Evolutionary conservation across 2,797 vertebrate species (phyloP).

Genomic region (Acestrorhynchus altus): DNA sequence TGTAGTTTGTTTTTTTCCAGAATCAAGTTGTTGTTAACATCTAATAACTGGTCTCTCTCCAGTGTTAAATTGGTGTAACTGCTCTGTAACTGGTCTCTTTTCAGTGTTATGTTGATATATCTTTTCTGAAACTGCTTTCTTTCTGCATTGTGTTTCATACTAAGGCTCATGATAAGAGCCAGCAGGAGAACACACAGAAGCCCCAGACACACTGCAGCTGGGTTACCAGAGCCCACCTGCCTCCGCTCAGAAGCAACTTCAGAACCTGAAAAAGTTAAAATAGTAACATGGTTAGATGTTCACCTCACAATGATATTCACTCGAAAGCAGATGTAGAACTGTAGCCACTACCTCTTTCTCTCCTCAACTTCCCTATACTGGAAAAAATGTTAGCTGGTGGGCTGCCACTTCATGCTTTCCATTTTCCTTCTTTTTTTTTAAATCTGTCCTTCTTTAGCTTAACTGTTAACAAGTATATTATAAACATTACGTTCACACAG

Average conservation of each 20-base stretch:
- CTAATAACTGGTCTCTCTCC: too few relatives aligned
- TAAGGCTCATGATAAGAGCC: constrained; percentile 4
- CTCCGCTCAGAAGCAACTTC: constrained; percentile 19
- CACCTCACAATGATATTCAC: too few relatives aligned
- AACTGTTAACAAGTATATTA: too few relatives aligned
- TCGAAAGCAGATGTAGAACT: too few relatives aligned
- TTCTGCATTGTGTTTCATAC: constrained; percentile 18
- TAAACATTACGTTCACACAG: too few relatives aligned
- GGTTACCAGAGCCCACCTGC: neutral
- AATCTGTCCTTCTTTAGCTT: too few relatives aligned
- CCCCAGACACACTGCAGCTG: constrained; percentile 37
- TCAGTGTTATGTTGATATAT: neutral
- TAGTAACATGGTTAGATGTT: neutral
- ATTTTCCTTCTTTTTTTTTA: too few relatives aligned
- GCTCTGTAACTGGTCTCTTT: neutral
- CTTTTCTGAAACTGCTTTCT: neutral
- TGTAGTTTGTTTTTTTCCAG: too few relatives aligned
- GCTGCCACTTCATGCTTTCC: too few relatives aligned
- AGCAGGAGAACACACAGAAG: constrained; percentile 47
- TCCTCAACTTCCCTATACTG: too few relatives aligned
- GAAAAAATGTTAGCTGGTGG: too few relatives aligned
- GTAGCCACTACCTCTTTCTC: constrained; percentile 29
- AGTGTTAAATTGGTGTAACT: neutral
- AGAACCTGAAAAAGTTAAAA: constrained; percentile 8
- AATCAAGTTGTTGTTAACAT: too few relatives aligned